Percentiles rank a stretch among this genome's conserved stretches.
Conservation (phyloP, 1,140 invertebrate genomes). For the Papilio polytes region DNA sequence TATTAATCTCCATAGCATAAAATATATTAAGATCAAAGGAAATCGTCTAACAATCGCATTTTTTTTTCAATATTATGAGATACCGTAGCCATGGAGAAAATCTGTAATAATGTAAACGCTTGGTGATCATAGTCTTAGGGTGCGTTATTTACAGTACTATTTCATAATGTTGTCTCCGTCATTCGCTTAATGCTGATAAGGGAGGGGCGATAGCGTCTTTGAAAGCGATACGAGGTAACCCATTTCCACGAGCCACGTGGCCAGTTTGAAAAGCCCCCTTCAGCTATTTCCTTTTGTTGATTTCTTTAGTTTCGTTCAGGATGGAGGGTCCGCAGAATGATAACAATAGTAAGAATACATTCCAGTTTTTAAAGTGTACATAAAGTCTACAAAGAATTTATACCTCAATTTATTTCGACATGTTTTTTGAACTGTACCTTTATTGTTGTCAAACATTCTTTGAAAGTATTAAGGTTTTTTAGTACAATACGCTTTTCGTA, state of each 20-base stretch:
- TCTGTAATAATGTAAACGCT: constrained; percentile 1
- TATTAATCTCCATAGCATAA: background rate
- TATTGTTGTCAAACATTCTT: background rate
- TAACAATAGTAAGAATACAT: constrained; percentile 36
- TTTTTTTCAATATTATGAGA: background rate
- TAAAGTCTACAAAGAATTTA: constrained; percentile 10
- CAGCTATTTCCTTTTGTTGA: constrained; percentile 55
- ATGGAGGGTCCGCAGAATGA: constrained; percentile 33
- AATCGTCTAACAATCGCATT: too few species aligned
- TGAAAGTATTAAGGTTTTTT: background rate
- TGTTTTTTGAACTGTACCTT: constrained; percentile 17
- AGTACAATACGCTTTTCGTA: background rate
- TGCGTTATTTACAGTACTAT: constrained; percentile 17
- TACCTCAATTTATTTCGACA: background rate
- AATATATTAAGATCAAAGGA: too few species aligned
- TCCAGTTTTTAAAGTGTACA: constrained; percentile 27
- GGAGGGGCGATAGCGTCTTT: constrained; percentile 54
- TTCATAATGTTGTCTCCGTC: constrained; percentile 48
- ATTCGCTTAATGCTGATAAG: constrained; percentile 47
- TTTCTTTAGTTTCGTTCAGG: constrained; percentile 34
- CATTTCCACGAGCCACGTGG: constrained; percentile 69
- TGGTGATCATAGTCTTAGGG: constrained; percentile 7
- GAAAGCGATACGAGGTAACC: constrained; percentile 67
- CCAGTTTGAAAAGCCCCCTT: constrained; percentile 47
- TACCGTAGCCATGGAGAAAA: background rate